These are phyloP conservation scores for Herpetotheres cachinnans DNA, from an alignment of 2,113 vertebrate species.

Conservation along the genomic window DNA sequence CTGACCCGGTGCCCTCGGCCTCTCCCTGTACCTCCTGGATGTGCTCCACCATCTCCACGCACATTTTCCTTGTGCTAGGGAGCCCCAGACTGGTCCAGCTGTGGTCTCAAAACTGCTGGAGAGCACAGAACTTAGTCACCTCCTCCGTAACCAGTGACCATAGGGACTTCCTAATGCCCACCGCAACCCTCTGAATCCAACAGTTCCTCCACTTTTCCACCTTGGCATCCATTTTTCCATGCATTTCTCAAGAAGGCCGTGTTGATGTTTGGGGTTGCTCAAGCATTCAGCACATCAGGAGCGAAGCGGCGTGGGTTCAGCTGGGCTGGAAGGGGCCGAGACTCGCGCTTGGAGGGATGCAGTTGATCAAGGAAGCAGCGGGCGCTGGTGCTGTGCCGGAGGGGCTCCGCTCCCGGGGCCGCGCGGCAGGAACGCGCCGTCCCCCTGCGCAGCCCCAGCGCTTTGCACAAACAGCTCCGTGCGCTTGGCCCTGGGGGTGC, in stretches of 20 bases:
- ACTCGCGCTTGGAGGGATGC: background rate
- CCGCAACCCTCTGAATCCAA: too few relatives aligned
- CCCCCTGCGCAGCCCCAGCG: fast-evolving
- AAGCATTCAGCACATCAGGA: background rate
- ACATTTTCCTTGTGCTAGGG: fast-evolving
- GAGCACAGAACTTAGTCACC: background rate
- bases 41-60: fast-evolving
- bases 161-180: background rate
- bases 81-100: background rate
- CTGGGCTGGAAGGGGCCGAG: background rate
- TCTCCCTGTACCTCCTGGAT: background rate
- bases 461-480: fast-evolving
- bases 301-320: fast-evolving
- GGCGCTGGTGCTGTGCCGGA: fast-evolving
- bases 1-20: fast-evolving
- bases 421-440: fast-evolving
- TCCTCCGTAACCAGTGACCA: background rate
- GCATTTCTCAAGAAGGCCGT: fast-evolving
- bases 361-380: too few relatives aligned
- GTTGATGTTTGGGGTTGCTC: background rate
- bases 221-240: fast-evolving
- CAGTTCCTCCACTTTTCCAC: background rate
- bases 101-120: background rate
- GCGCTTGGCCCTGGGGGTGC: background rate
- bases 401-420: background rate